Conservation (phyloP, 37 sponge, comb jelly and placozoan species). For the Bolinopsis microptera region DNA sequence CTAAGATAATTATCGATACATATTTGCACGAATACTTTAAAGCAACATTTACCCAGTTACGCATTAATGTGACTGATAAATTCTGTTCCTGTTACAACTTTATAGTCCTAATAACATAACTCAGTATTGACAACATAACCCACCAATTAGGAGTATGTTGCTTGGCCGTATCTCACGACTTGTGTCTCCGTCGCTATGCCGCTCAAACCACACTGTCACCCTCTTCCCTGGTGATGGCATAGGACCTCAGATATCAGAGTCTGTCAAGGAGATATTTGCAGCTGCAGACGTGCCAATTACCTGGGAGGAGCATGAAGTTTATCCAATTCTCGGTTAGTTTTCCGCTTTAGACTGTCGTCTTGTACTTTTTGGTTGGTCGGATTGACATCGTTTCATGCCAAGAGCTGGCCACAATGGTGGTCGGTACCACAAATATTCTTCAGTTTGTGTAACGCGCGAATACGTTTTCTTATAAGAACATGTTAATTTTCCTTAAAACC, state of each 20-base stretch:
- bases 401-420: background rate
- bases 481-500: background rate
- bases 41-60: too few relatives aligned
- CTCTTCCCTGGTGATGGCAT: conserved; percentile 97
- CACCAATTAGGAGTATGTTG: background rate
- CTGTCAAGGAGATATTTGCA: conserved; percentile 88
- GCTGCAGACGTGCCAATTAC: conserved; percentile 89
- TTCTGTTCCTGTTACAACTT: background rate
- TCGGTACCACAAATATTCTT: background rate
- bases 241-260: conserved; percentile 93
- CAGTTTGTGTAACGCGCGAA: background rate
- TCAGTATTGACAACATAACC: too few relatives aligned
- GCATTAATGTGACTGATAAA: background rate
- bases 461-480: background rate
- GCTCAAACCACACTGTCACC: conserved; percentile 72
- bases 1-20: too few relatives aligned
- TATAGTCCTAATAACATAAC: too few relatives aligned
- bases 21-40: too few relatives aligned
- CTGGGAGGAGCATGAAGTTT: conserved; percentile 91
- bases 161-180: background rate
- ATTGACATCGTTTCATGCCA: too few relatives aligned
- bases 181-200: background rate
- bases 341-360: too few relatives aligned
- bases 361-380: too few relatives aligned
- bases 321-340: conserved; percentile 58